Evolutionary conservation across 2,113 vertebrate genomes (phyloP).

Genomic region (Columba janthina): DNA sequence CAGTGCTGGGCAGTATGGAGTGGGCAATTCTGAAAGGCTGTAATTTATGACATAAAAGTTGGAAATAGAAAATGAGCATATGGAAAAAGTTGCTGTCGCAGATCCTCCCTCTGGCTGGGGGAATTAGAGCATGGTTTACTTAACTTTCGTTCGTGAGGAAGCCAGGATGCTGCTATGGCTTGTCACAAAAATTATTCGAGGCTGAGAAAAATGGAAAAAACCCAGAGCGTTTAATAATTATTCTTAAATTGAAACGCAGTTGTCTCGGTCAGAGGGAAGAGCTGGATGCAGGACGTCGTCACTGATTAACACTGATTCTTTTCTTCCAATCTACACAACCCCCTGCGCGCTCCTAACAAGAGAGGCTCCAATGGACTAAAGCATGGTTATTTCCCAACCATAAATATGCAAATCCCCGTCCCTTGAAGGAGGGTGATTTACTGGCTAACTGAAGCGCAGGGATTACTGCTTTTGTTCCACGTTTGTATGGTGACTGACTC

Average conservation of each 20-base stretch:
- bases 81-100: conserved; percentile 23
- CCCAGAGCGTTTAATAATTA: not conserved
- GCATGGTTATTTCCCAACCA: not conserved
- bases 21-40: not conserved
- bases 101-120: conserved; percentile 18
- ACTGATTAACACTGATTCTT: not conserved
- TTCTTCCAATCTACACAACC: not conserved
- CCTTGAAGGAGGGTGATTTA: not conserved
- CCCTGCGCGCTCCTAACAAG: not conserved
- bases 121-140: conserved; percentile 6
- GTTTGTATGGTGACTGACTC: not conserved
- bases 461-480: conserved; percentile 37
- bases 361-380: not conserved
- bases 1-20: not conserved
- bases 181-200: conserved; percentile 31
- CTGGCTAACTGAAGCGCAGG: not conserved
- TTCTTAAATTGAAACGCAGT: not conserved
- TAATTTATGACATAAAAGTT: not conserved
- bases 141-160: not conserved
- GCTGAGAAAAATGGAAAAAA: not conserved
- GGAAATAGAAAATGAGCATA: conserved; percentile 45
- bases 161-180: not conserved
- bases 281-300: not conserved
- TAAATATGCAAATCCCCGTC: not conserved
- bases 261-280: not conserved